Conservation (phyloP, 2,888 invertebrate genomes). For the Mechanitis mazaeus region DNA sequence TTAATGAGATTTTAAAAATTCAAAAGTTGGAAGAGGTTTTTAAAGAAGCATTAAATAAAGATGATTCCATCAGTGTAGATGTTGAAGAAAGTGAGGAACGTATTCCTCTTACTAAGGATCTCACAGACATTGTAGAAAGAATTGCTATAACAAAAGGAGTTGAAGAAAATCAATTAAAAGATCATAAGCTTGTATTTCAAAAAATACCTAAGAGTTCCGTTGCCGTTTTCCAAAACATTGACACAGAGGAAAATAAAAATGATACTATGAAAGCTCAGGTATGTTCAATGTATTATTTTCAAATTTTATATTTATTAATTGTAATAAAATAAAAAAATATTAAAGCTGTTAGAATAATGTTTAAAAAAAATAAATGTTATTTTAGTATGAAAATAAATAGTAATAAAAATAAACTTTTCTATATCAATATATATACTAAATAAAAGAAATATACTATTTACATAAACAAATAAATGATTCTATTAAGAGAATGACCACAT, state of each 20-base stretch:
- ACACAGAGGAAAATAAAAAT: slow-evolving; percentile 43
- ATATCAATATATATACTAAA: too few species aligned
- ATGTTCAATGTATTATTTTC: slow-evolving; percentile 19
- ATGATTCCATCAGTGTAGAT: slow-evolving; percentile 32
- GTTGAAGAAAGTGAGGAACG: slow-evolving; percentile 45
- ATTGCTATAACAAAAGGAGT: slow-evolving; percentile 55
- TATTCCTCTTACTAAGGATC: slow-evolving; percentile 69
- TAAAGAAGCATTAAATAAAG: slow-evolving; percentile 53
- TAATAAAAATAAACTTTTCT: too few species aligned
- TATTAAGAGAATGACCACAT: too few species aligned
- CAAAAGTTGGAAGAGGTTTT: slow-evolving; percentile 68
- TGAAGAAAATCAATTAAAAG: slow-evolving; percentile 34
- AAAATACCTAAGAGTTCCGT: slow-evolving; percentile 76
- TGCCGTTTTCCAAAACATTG: slow-evolving; percentile 81
- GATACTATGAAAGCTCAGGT: slow-evolving; percentile 79
- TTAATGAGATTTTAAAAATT: slow-evolving; percentile 65
- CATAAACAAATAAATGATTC: too few species aligned
- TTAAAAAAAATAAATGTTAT: too few species aligned
- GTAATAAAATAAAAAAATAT: too few species aligned
- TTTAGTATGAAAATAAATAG: too few species aligned
- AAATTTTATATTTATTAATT: too few species aligned
- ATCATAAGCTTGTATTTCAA: slow-evolving; percentile 61
- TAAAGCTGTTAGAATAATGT: too few species aligned
- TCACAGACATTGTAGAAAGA: slow-evolving; percentile 75
- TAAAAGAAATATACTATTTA: too few species aligned